Percentiles rank a stretch among this genome's conserved stretches.
Conservation (phyloP, 2,113 vertebrate genomes). For the Mastomys natalensis region DNA sequence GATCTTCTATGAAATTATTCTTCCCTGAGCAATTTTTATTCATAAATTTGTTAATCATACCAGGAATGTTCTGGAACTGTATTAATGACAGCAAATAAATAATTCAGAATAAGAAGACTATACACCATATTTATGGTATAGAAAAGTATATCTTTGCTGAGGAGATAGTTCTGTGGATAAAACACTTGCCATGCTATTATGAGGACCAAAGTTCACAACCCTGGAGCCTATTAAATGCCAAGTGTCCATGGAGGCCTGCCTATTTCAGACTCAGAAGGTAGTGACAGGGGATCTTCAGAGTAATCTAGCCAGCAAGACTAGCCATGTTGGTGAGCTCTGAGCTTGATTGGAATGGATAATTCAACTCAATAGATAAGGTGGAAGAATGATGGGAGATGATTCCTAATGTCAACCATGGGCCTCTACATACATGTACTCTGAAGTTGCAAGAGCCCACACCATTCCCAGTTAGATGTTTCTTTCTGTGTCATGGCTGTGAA, state of each 20-base stretch:
- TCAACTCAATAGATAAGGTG: not conserved
- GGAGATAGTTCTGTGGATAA: not conserved
- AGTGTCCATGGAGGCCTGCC: not conserved
- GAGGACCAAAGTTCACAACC: not conserved
- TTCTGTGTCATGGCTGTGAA: not conserved
- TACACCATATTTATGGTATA: not conserved
- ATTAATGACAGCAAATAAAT: not conserved
- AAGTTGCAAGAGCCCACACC: not conserved
- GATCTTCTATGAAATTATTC: not conserved
- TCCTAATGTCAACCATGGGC: not conserved
- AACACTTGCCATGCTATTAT: not conserved
- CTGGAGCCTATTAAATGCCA: not conserved
- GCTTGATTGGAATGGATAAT: not conserved
- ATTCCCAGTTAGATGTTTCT: not conserved
- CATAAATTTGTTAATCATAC: not conserved
- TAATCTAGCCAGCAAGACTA: not conserved
- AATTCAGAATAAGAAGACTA: not conserved
- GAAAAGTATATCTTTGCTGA: not conserved
- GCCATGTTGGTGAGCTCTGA: not conserved
- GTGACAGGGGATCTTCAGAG: not conserved
- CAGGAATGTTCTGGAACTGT: not conserved
- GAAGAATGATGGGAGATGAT: not conserved
- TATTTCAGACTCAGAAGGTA: not conserved
- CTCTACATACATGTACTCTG: not conserved
- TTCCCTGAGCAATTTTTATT: not conserved